Evolutionary conservation across 2,113 vertebrate genomes (phyloP).

Genomic region (Madoqua kirkii): DNA sequence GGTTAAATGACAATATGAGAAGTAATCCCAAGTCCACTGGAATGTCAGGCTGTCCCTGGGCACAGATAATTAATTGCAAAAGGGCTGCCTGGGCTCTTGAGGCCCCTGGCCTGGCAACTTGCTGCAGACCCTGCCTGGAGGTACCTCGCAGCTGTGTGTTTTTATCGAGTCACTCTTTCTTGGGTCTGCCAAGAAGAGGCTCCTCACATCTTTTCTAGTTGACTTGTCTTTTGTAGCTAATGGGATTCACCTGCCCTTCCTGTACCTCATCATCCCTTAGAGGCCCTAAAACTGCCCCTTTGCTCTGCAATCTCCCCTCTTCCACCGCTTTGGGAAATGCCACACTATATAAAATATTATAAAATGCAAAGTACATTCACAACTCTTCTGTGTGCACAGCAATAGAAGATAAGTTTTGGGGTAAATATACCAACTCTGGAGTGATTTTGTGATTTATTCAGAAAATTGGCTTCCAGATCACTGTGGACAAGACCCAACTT

Average conservation of each 20-base stretch:
- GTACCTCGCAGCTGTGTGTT: not conserved
- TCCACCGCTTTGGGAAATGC: not conserved
- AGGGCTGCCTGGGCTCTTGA: not conserved
- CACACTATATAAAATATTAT: not conserved
- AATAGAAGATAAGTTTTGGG: not conserved
- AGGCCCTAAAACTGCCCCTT: not conserved
- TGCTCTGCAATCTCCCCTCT: not conserved
- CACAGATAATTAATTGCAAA: not conserved
- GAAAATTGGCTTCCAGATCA: conserved; percentile 29
- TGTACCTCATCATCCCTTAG: not conserved
- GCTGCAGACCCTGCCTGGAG: not conserved
- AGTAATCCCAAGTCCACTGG: not conserved
- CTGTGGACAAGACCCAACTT: conserved; percentile 27
- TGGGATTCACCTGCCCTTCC: not conserved
- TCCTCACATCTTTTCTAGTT: not conserved
- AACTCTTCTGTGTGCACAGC: not conserved
- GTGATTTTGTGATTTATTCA: not conserved
- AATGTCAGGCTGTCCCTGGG: not conserved
- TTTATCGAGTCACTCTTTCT: not conserved
- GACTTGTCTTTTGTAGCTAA: not conserved
- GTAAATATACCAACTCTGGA: not conserved
- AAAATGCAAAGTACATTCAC: not conserved
- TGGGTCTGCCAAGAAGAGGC: not conserved
- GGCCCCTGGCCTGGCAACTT: not conserved
- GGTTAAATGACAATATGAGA: not conserved